Evolutionary conservation across 2,888 invertebrate species (phyloP).

Genomic region (Atethmia centrago): DNA sequence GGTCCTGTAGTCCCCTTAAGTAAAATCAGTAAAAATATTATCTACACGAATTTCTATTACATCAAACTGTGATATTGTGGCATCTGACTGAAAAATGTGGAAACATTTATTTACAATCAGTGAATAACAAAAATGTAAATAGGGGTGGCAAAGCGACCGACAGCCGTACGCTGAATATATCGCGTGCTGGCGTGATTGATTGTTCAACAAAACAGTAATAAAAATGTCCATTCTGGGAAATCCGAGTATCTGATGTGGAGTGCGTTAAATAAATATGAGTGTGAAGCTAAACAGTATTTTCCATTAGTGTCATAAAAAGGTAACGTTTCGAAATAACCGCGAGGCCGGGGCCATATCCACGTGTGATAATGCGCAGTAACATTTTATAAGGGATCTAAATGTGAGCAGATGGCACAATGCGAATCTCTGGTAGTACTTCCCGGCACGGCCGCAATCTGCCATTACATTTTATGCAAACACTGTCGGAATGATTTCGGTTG

Average conservation of each 20-base stretch:
- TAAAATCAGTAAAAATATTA: conserved; percentile 1
- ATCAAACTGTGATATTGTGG: conserved; percentile 2
- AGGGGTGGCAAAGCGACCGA: conserved; percentile 50
- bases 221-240: conserved; percentile 60
- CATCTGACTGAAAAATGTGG: conserved; percentile 38
- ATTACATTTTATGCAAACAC: conserved; percentile 89
- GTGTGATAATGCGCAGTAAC: conserved; percentile 89
- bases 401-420: conserved; percentile 89
- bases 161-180: conserved; percentile 43
- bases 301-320: conserved; percentile 89
- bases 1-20: no score
- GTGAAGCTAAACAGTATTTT: conserved; percentile 86
- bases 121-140: conserved; percentile 58
- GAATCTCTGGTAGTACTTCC: conserved; percentile 85
- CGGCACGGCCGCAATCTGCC: conserved; percentile 86
- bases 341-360: conserved; percentile 83
- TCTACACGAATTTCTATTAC: conserved; percentile 6
- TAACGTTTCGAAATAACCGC: conserved; percentile 86
- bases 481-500: conserved; percentile 83
- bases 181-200: conserved; percentile 60
- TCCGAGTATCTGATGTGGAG: conserved; percentile 65
- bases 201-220: conserved; percentile 54
- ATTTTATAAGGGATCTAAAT: conserved; percentile 90
- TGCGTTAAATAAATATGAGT: conserved; percentile 79
- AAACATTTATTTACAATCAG: conserved; percentile 44